These are phyloP conservation scores for Burhinus oedicnemus DNA, from an alignment of 2,113 vertebrate genomes.

Conservation along the genomic window DNA sequence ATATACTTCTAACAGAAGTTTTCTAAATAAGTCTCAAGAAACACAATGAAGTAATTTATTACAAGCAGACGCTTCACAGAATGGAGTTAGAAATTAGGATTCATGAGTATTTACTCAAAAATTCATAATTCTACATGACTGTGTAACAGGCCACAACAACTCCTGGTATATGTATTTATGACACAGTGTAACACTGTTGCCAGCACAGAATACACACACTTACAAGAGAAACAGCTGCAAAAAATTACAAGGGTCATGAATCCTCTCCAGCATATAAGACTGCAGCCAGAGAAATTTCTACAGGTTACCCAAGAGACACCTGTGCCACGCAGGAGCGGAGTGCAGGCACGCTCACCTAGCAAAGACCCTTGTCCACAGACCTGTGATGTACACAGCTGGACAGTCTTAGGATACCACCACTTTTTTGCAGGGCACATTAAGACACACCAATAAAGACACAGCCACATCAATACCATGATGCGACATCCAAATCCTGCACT, in stretches of 20 bases:
- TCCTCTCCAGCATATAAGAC: background rate
- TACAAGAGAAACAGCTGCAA: background rate
- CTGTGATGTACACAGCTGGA: too few species aligned
- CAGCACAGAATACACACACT: background rate
- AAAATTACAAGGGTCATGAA: background rate
- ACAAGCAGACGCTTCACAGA: background rate
- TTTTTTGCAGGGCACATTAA: background rate
- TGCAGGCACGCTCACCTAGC: background rate
- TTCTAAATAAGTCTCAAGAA: background rate
- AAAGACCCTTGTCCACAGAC: background rate
- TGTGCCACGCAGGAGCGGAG: background rate
- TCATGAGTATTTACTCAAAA: background rate
- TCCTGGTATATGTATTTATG: background rate
- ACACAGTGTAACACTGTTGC: background rate
- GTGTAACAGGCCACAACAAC: background rate
- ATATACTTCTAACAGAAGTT: background rate
- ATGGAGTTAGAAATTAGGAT: background rate
- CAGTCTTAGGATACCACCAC: too few species aligned
- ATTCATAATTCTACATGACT: background rate
- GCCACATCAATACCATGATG: fast-evolving
- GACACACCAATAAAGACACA: background rate
- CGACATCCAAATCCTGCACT: background rate
- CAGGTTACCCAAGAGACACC: background rate
- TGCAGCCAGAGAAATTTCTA: background rate
- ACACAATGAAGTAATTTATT: background rate